These are phyloP conservation scores for Philhelius pedissequus DNA, from an alignment of 2,888 invertebrate species.

Conservation along the genomic window DNA sequence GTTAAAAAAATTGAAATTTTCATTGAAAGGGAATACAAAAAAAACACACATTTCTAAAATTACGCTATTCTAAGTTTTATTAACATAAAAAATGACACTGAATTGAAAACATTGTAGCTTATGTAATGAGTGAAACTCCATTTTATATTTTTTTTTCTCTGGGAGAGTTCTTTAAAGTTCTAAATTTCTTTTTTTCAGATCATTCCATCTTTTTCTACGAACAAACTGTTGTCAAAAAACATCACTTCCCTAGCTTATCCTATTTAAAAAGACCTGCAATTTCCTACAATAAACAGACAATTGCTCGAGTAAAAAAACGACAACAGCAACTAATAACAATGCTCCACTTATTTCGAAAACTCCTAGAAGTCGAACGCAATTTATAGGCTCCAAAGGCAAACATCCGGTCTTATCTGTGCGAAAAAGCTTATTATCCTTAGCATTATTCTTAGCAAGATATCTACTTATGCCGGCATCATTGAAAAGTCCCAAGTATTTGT, in stretches of 20 bases:
- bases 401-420: neutral
- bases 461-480: slow-evolving; percentile 70
- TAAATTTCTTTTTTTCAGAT: no score
- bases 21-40: no score
- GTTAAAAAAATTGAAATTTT: no score
- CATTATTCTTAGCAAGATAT: slow-evolving; percentile 35
- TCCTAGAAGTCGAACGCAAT: slow-evolving; percentile 35
- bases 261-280: neutral
- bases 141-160: no score
- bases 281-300: slow-evolving; percentile 11
- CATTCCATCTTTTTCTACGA: no score
- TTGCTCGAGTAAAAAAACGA: slow-evolving; percentile 66
- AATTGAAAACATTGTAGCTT: no score
- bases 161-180: no score
- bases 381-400: neutral
- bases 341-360: slow-evolving; percentile 39
- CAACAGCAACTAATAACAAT: slow-evolving; percentile 23
- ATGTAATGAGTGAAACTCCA: no score
- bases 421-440: neutral
- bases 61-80: no score
- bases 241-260: neutral
- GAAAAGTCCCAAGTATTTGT: slow-evolving; percentile 71
- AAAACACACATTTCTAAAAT: no score
- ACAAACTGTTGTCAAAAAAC: neutral
- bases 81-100: no score